A percentile compares a stretch with the other conserved stretches of the same genome.
These are phyloP conservation scores for Cyrtorhinus lividipennis DNA, from an alignment of 1,140 invertebrate species.

Conservation along the genomic window DNA sequence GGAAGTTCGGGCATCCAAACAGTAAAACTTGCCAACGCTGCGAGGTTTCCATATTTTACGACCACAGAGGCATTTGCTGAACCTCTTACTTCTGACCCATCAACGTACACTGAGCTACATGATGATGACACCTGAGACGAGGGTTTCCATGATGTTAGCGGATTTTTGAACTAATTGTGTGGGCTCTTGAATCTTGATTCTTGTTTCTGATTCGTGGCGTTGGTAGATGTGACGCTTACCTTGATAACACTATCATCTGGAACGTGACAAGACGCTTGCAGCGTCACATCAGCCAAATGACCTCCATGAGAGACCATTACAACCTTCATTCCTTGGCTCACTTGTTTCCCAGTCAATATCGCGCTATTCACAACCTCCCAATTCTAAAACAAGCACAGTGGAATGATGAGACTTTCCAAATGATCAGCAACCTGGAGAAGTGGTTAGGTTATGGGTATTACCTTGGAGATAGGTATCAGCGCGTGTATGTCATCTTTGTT, in stretches of 20 bases:
- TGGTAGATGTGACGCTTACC: too few species aligned
- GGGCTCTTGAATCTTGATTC: too few species aligned
- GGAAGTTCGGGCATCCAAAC: constrained; percentile 96
- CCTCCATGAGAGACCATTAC: constrained; percentile 88
- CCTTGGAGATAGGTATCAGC: constrained; percentile 87
- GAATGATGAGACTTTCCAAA: too few species aligned
- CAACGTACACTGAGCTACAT: constrained; percentile 91
- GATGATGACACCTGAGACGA: constrained; percentile 72
- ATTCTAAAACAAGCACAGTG: constrained; percentile 49
- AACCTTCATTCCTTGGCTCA: constrained; percentile 88
- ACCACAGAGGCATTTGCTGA: constrained; percentile 87
- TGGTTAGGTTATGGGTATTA: too few species aligned
- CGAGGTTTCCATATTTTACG: constrained; percentile 85
- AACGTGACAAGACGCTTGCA: constrained; percentile 88
- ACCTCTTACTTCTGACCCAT: constrained; percentile 88
- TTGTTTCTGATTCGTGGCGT: too few species aligned
- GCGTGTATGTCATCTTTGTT: constrained; percentile 90
- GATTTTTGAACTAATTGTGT: too few species aligned
- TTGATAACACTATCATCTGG: constrained; percentile 92
- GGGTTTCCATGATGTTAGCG: too few species aligned
- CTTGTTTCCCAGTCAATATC: constrained; percentile 80
- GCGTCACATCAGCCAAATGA: constrained; percentile 83
- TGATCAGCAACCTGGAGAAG: not conserved
- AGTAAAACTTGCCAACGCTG: constrained; percentile 70
- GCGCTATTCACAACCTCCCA: constrained; percentile 93